Percentiles rank a stretch among this genome's conserved stretches.
Evolutionary conservation across 2,888 invertebrate genomes (phyloP).

Genomic region (Eugnorisma glareosa): DNA sequence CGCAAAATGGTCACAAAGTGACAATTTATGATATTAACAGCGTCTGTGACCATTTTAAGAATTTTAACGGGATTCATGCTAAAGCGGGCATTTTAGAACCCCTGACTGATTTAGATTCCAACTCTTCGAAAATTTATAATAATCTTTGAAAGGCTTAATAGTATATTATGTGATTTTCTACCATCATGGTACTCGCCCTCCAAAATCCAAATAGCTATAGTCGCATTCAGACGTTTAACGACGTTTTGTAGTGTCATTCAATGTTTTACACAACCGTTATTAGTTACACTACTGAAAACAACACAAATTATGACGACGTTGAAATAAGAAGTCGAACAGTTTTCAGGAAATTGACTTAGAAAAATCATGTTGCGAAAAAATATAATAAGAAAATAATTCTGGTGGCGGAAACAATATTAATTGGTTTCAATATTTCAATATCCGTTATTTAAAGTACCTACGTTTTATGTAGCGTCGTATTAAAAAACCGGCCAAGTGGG

Average conservation of each 20-base stretch:
- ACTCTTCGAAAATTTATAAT: neutral
- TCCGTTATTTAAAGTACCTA: slow-evolving; percentile 4
- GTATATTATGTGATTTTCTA: neutral
- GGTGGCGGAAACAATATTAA: slow-evolving; percentile 14
- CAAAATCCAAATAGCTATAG: too few relatives aligned
- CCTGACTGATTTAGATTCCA: neutral
- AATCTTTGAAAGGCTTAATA: neutral
- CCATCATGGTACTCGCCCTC: neutral
- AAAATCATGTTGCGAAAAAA: slow-evolving; percentile 23
- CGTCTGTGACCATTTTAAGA: too few relatives aligned
- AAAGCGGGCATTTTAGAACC: too few relatives aligned
- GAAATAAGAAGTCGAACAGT: neutral
- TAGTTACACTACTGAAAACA: neutral
- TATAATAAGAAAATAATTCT: neutral
- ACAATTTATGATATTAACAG: too few relatives aligned
- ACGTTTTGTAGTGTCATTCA: neutral
- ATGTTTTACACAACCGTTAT: neutral
- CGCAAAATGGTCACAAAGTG: too few relatives aligned
- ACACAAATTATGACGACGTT: neutral
- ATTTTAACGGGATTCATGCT: too few relatives aligned
- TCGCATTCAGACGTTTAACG: neutral
- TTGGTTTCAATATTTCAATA: slow-evolving; percentile 6
- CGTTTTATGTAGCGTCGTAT: slow-evolving; percentile 6
- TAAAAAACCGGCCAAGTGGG: too few relatives aligned
- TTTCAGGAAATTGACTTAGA: neutral